phyloP scores from a whole-genome alignment of 37 sponge, comb jelly and placozoan genomes.

The Hormiphora californensis region DNA sequence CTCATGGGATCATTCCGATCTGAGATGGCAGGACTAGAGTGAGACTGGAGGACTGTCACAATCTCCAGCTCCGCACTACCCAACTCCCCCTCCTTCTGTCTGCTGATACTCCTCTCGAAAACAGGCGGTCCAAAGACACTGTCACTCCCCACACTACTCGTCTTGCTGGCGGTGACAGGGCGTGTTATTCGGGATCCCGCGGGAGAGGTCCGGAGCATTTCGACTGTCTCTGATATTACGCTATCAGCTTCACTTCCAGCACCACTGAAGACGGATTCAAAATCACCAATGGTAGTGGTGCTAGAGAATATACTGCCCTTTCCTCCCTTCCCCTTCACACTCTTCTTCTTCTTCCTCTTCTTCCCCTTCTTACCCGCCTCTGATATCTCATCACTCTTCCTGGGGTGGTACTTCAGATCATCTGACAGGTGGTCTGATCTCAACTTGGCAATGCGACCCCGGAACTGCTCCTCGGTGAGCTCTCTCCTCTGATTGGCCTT shows the following conservation, averaged over 20 bases:
- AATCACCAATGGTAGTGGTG: slow-evolving; percentile 1
- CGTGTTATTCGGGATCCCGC: background rate
- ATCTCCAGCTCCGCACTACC: background rate
- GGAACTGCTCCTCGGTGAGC: slow-evolving; percentile 25
- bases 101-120: background rate
- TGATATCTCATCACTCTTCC: background rate
- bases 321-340: background rate
- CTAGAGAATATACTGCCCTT: background rate
- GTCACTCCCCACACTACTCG: background rate
- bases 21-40: slow-evolving; percentile 8
- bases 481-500: slow-evolving; percentile 1
- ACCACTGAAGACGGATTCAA: slow-evolving; percentile 8
- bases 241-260: background rate
- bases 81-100: background rate
- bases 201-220: too few relatives aligned
- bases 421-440: background rate
- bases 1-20: background rate
- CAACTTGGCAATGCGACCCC: background rate
- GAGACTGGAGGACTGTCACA: background rate
- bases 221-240: too few relatives aligned
- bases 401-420: background rate
- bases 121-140: background rate
- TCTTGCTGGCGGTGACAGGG: background rate
- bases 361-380: slow-evolving; percentile 17
- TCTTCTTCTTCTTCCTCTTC: slow-evolving; percentile 31